phyloP scores from a whole-genome alignment of 2,888 invertebrate genomes.

The Lasioglossum marginatum region DNA sequence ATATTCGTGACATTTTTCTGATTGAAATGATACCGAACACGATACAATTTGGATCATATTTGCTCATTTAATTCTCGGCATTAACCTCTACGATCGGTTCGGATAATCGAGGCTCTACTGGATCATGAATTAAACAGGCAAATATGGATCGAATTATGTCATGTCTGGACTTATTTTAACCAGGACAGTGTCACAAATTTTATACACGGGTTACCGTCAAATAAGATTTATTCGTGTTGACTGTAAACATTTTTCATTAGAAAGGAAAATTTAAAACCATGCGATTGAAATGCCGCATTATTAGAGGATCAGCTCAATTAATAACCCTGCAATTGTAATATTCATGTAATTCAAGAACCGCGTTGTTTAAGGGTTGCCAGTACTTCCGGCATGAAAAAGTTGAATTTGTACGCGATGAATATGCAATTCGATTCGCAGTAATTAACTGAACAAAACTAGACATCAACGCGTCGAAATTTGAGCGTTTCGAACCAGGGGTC shows the following conservation, averaged over 20 bases:
- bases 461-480: neutral
- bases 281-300: neutral
- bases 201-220: neutral
- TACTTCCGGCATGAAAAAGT: neutral
- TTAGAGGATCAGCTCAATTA: neutral
- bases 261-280: neutral
- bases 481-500: neutral
- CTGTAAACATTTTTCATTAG: neutral
- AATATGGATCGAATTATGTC: neutral
- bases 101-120: too few species aligned
- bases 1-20: too few species aligned
- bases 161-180: neutral
- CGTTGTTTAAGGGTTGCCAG: neutral
- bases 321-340: neutral
- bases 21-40: too few species aligned
- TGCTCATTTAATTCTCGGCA: too few species aligned
- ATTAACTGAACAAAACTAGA: neutral
- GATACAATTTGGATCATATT: too few species aligned
- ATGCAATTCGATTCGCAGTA: neutral
- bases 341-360: neutral
- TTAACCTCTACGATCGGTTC: too few species aligned
- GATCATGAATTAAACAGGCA: too few species aligned
- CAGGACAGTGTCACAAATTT: neutral
- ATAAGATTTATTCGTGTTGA: neutral
- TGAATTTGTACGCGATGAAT: neutral